Conservation (phyloP, 2,113 vertebrate species). For the Neogale vison region DNA sequence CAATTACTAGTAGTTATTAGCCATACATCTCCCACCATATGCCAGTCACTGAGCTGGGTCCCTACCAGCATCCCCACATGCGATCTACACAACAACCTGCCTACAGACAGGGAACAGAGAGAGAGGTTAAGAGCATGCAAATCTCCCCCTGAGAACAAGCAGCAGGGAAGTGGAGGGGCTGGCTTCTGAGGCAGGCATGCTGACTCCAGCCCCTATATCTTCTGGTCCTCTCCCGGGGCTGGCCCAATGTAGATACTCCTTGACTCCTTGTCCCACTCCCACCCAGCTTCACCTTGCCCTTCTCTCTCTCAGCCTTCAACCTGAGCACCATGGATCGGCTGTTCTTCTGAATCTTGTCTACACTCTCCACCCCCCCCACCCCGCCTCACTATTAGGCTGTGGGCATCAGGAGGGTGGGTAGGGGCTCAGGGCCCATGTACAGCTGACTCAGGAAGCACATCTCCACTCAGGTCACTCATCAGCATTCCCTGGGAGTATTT, state of each 20-base stretch:
- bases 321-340: not conserved
- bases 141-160: not conserved
- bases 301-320: not conserved
- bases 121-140: not conserved
- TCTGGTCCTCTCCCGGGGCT: not conserved
- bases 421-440: not conserved
- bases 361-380: accelerated
- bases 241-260: accelerated
- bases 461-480: not conserved
- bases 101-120: not conserved
- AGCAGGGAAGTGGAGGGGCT: not conserved
- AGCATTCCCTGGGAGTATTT: not conserved
- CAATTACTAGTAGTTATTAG: not conserved
- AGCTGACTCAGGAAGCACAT: not conserved
- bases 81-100: not conserved
- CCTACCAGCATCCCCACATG: not conserved
- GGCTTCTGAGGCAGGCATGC: not conserved
- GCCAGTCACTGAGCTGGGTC: not conserved
- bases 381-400: not conserved
- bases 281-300: not conserved
- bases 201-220: not conserved
- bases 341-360: not conserved
- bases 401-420: not conserved
- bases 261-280: accelerated
- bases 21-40: not conserved